Conservation (phyloP, 1,140 invertebrate genomes). For the Drosophila mayri region DNA sequence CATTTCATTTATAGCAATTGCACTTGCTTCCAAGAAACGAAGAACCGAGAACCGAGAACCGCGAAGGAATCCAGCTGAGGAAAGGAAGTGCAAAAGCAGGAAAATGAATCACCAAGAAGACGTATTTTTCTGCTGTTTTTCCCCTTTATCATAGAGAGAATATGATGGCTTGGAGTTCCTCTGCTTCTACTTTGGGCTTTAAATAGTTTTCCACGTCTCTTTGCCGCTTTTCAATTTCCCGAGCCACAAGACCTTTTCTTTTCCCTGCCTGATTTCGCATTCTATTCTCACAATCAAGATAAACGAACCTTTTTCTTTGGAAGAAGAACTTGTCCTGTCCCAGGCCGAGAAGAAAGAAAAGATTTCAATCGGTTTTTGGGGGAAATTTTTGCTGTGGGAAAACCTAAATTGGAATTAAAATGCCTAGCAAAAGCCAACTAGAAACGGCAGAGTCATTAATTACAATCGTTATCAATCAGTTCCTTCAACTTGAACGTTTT, state of each 20-base stretch:
- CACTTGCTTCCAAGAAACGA: slow-evolving; percentile 74
- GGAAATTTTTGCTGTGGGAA: slow-evolving; percentile 36
- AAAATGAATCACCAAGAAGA: slow-evolving; percentile 53
- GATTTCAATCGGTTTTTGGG: slow-evolving; percentile 28
- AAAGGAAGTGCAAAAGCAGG: slow-evolving; percentile 25
- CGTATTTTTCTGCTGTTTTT: slow-evolving; percentile 21
- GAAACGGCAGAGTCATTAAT: slow-evolving; percentile 28
- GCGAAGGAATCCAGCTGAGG: slow-evolving; percentile 19
- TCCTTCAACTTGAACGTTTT: slow-evolving; percentile 30
- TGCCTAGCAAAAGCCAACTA: slow-evolving; percentile 5
- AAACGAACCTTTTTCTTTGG: slow-evolving; percentile 42
- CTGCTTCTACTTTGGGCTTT: slow-evolving; percentile 25
- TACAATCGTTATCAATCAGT: slow-evolving; percentile 33
- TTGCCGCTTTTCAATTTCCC: slow-evolving; percentile 33
- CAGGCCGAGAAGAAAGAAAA: background rate
- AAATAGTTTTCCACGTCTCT: slow-evolving; percentile 42
- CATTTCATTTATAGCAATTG: slow-evolving; percentile 66
- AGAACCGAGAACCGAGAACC: slow-evolving; percentile 7
- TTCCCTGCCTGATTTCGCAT: slow-evolving; percentile 37
- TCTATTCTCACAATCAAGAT: slow-evolving; percentile 43
- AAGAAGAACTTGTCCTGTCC: slow-evolving; percentile 31
- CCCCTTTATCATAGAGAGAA: slow-evolving; percentile 28
- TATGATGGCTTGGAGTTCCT: slow-evolving; percentile 13
- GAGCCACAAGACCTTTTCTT: slow-evolving; percentile 6
- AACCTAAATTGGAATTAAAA: slow-evolving; percentile 28